Evolutionary conservation across 1,140 invertebrate genomes (phyloP).

Genomic region (Yoshiicerus persimilis): DNA sequence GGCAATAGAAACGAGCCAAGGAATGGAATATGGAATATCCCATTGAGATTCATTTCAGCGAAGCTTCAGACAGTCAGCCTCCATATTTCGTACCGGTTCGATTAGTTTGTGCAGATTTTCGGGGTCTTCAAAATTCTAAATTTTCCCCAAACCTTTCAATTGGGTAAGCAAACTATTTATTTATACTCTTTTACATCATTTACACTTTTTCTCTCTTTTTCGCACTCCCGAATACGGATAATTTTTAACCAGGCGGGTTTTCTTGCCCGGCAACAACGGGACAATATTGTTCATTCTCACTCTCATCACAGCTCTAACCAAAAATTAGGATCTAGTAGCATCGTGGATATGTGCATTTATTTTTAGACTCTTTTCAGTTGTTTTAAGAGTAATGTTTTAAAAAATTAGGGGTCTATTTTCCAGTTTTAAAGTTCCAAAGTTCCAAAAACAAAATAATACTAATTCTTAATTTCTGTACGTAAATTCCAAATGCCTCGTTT

Average conservation of each 20-base stretch:
- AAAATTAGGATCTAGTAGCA: neutral
- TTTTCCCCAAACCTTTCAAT: conserved; percentile 45
- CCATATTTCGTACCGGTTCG: conserved; percentile 47
- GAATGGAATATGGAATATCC: neutral
- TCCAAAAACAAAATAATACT: too few relatives aligned
- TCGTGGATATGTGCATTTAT: too few relatives aligned
- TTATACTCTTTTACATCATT: neutral
- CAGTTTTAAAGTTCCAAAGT: too few relatives aligned
- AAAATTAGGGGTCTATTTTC: too few relatives aligned
- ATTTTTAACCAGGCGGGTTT: neutral
- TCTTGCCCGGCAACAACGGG: neutral
- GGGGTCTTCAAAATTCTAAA: conserved; percentile 48
- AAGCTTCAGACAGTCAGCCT: conserved; percentile 44
- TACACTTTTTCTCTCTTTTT: neutral
- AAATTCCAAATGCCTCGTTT: too few relatives aligned
- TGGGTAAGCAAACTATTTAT: conserved; percentile 29
- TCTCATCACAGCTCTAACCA: neutral
- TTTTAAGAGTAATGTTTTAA: too few relatives aligned
- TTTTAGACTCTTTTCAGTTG: too few relatives aligned
- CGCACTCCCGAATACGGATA: neutral
- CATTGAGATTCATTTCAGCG: conserved; percentile 13
- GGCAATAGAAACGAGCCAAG: neutral
- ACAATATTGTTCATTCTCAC: neutral
- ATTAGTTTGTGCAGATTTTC: conserved; percentile 42
- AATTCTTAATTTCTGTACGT: too few relatives aligned